Base-by-base conservation (phyloP, 2,888 invertebrate species). In the Meteorus cinctellus region DNA sequence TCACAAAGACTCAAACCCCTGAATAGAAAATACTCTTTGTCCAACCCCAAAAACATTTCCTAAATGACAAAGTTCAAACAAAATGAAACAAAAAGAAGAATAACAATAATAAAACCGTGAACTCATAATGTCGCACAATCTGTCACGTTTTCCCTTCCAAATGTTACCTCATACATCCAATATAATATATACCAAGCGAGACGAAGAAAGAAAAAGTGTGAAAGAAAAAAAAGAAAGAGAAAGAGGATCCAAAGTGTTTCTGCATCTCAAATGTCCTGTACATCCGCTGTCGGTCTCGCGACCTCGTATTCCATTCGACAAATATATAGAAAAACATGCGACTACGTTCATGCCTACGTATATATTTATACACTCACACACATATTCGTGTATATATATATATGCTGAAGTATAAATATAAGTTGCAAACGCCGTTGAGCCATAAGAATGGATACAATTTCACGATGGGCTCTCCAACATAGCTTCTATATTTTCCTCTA, bases 241-340 rank as follows among this genome's bases (percentile, higher is more conserved):
- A 31, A 74, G 29, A 31, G 69, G 51, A 55, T 63, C 48, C 51
- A 48, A 74, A 41, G 62, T 51, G 34, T 34, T 16, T 55, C 66
- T 74, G 69, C 74, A 74, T 74, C 74, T 74, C 74, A 51, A 74
- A 74, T 74, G 68, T 74, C 74, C 69, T 29, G 48, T 48, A 31
- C 74, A 68, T 74, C 74, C 69, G 74, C 51, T 74, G 74, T 74
- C 74, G 59, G 60, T 71, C 41, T 41, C 60, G 41, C 41, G 62
- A 66, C 66, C 62, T 68, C 74, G 62, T 74, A 45, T 45, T 60
- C 55, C 41, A 74, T 55, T 62, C 48, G 55, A 69, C 62, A 69
- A 69, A 69, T 69, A 55, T 69, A 66, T 41, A 66, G 36, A 66
- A 34, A 34, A 69, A 69, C 51, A 69, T 55, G 55, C 55, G 69